Evolutionary conservation across 2,888 invertebrate genomes (phyloP).

Genomic region (Lumbricus terrestris): DNA sequence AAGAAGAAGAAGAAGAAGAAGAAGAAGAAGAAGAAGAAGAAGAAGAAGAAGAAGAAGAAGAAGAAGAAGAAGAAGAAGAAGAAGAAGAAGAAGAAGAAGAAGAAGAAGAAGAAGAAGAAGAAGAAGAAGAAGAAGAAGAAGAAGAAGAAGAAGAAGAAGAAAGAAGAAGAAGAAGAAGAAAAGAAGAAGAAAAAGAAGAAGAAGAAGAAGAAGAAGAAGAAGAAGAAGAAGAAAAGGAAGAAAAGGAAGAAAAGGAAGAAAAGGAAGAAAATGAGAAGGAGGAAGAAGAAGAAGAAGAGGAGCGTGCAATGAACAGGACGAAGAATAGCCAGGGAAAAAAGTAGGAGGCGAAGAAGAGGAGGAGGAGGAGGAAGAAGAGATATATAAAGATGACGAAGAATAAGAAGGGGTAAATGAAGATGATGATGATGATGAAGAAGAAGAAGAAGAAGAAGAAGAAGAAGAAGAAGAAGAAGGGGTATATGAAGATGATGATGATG

Average conservation of each 20-base stretch:
- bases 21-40: too few relatives aligned
- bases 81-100: neutral
- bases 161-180: too few relatives aligned
- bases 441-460: neutral
- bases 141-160: too few relatives aligned
- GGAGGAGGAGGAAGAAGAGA: neutral
- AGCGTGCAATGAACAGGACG: neutral
- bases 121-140: neutral
- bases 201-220: too few relatives aligned
- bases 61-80: neutral
- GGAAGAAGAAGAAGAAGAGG: neutral
- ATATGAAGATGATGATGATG: neutral
- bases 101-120: neutral
- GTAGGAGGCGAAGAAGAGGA: too few relatives aligned
- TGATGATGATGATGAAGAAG: neutral
- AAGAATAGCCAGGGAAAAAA: neutral
- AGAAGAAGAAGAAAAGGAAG: neutral
- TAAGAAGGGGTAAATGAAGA: neutral
- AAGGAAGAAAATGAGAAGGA: too few relatives aligned
- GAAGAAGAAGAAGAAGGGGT: neutral
- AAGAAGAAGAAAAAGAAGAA: too few relatives aligned
- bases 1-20: neutral
- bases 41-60: neutral
- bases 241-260: neutral
- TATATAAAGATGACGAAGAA: neutral